Evolutionary conservation across 2,797 vertebrate species (phyloP), one percentile per base, ranked within the genome.

Genomic region (Pangasius krempfi): DNA sequence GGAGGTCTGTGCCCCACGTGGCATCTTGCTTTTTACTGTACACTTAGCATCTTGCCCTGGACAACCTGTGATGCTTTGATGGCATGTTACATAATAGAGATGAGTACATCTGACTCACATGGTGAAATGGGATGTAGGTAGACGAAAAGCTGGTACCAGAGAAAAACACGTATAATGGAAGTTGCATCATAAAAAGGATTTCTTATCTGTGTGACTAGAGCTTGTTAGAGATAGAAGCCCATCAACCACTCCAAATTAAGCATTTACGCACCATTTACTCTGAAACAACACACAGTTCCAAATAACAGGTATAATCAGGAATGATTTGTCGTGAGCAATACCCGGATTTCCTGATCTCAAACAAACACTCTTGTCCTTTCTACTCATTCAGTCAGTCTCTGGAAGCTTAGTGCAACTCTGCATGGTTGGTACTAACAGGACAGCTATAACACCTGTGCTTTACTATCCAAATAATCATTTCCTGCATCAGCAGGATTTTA

Each of bases 401-500:
- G 52, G 86, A 22, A 88, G 37, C 44, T 88, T 83, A 30, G 72
- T 62, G 16, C 4, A 44, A 75, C 86, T 84, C 84, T 81, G 37
- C 60, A 88, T 33, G 30, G 78, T 80, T 10, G 30, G 52, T 56
- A 22, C 37, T 82, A 44, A 82, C 58, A 62, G 58, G 56, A 27
- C 25, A 82, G 56, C 56, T 82, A 44, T 82, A 82, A 62, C 89
- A 62, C 85, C 89, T 91, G 91, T 85, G 75, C 64, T 68, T 92
- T 93, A 92, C 91, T 76, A 84, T 81, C 91, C 87, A 88, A 93
- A 91, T 89, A 86, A 87, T 93, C 92, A 93, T 92, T 90, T 92
- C 90, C 90, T 93, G 90, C 85, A 90, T 94, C 92, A 92, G 82
- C 89, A 86, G 82, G 90, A 91, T 91, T 92, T 92, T 91, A 85